These are phyloP conservation scores for Diplazon laetatorius DNA, from an alignment of 2,888 invertebrate species.

Conservation along the genomic window DNA sequence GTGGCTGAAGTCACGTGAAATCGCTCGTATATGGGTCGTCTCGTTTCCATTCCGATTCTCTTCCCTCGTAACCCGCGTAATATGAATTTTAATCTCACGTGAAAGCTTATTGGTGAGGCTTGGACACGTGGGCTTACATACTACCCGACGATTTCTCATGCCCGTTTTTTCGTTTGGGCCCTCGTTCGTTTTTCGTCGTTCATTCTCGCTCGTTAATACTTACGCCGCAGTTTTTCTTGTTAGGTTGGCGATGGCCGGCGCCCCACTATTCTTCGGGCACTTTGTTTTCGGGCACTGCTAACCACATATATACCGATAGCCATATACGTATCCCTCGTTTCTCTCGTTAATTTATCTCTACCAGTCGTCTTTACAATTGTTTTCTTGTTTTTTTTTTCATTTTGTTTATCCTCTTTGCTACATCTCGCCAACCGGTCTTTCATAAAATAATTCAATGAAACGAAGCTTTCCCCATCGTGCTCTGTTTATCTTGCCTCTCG, in stretches of 20 bases:
- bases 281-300: not conserved
- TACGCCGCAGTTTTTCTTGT: slow-evolving; percentile 5
- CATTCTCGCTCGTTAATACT: slow-evolving; percentile 5
- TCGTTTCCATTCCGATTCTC: too few relatives aligned
- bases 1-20: too few relatives aligned
- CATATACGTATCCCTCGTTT: slow-evolving; percentile 1
- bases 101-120: slow-evolving; percentile 69
- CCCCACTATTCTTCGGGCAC: not conserved
- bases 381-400: not conserved
- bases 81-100: slow-evolving; percentile 75
- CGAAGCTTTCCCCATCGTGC: not conserved
- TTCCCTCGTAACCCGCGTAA: slow-evolving; percentile 50
- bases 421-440: not conserved
- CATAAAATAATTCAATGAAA: slow-evolving; percentile 15
- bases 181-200: slow-evolving; percentile 15
- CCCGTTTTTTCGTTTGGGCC: not conserved
- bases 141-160: not conserved
- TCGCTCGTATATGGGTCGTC: too few relatives aligned
- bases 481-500: too few relatives aligned
- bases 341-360: slow-evolving; percentile 23
- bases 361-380: not conserved
- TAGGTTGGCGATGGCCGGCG: not conserved
- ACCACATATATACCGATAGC: not conserved
- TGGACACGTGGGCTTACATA: not conserved
- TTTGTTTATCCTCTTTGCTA: too few relatives aligned